A percentile compares a stretch with the other conserved stretches of the same genome.
Conservation (phyloP, 2,797 vertebrate genomes). For the Antennarius maculatus region DNA sequence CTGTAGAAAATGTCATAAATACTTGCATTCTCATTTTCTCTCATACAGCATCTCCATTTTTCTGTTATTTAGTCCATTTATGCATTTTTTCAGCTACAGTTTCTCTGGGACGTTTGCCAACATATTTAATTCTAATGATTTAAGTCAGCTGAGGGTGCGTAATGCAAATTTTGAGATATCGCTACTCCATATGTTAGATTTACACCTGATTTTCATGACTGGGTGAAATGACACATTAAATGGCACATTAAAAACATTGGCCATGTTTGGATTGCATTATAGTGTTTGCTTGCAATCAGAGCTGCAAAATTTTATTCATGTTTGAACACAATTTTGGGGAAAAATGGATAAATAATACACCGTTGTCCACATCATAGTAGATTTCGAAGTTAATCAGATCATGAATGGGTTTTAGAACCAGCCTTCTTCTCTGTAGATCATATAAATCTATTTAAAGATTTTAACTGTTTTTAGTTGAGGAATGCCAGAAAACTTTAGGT, state of each 20-base stretch:
- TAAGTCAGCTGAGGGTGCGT: constrained; percentile 23
- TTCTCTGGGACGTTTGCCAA: constrained; percentile 34
- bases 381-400: constrained; percentile 21
- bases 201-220: constrained; percentile 6
- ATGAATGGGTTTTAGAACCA: neutral
- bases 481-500: constrained; percentile 11
- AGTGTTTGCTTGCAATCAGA: neutral
- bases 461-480: constrained; percentile 5
- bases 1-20: neutral
- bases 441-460: neutral
- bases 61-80: constrained; percentile 10
- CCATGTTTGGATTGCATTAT: too few relatives aligned
- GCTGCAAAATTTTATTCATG: neutral
- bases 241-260: neutral
- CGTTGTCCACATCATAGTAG: neutral
- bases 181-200: constrained; percentile 14
- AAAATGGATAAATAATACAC: neutral
- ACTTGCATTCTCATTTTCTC: neutral
- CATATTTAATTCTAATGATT: constrained; percentile 33
- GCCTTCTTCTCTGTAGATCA: neutral
- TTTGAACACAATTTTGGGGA: neutral
- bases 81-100: constrained; percentile 12
- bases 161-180: constrained; percentile 28
- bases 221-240: neutral
- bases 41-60: constrained; percentile 3